Base-by-base conservation (phyloP, 2,888 invertebrate species). In the Mythimna vitellina region DNA sequence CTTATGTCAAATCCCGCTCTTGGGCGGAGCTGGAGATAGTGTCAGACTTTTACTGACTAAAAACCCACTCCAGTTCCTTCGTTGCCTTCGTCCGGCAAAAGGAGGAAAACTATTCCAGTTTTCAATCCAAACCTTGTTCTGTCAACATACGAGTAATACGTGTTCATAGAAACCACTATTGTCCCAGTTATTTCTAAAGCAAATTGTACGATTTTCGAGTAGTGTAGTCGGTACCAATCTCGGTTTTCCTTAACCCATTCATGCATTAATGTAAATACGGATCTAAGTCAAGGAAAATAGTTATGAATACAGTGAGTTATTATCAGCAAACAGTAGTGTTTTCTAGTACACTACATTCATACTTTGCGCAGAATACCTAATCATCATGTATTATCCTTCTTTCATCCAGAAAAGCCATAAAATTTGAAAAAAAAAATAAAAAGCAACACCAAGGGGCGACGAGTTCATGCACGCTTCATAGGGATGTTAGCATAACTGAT, bases 221-320 rank as follows among this genome's bases (percentile, higher is more conserved):
- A 49, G 22, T 54, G n/a, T 20, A 46, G 46, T 22, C 12, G n/a
- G 32, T 65, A 71, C n/a, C 35, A 35, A 65, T 7, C 49, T 58
- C 35, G 35, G 29, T 79, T 79, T 79, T 79, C 79, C 79, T 79
- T 71, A 76, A 79, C 29, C 25, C 79, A 76, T 79, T 79, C 79
- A 79, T 79, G 79, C 76, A 72, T 71, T 65, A 67, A 76, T 58
- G 64, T 79, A 62, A 78, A 79, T 76, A 79, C 71, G 79, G 79
- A 79, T 79, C 76, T 71, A 58, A 79, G 67, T 68, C 72, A 76
- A 79, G 79, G 79, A 71, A 79, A 78, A 78, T 77, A 46, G 38
- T 53, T 60, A 29, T 56, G 57, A 49, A 73, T 22, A 72, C 42
- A 56, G 61, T 74, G 63, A 73, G 65, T 74, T 76, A 74, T 62